Evolutionary conservation across 2,113 vertebrate species (phyloP).

Genomic region (Petrocephalus zakoni): DNA sequence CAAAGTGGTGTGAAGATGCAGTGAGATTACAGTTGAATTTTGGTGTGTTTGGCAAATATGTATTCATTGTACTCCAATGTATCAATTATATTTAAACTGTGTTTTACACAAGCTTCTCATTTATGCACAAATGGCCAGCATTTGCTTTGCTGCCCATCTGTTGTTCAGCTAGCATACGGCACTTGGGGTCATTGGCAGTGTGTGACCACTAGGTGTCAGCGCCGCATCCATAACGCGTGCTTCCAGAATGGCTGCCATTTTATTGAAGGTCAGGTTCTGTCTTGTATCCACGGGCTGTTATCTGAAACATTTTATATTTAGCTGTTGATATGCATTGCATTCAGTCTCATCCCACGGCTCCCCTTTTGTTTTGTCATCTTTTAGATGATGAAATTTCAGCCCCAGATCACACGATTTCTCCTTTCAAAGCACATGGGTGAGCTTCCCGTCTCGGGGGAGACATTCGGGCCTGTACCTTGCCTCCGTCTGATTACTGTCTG

Average conservation of each 20-base stretch:
- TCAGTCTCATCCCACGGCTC: conserved; percentile 31
- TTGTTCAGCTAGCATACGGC: not conserved
- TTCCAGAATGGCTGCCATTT: conserved; percentile 39
- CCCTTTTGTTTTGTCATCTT: not conserved
- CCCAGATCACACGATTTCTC: not conserved
- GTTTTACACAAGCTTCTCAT: not conserved
- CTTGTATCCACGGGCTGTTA: conserved; percentile 19
- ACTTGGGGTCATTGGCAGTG: not conserved
- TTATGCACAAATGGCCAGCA: not conserved
- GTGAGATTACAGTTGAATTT: not conserved
- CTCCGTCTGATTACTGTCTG: not conserved
- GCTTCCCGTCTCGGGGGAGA: not conserved
- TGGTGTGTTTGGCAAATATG: not conserved
- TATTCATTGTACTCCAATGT: too few species aligned
- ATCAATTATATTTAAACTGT: not conserved
- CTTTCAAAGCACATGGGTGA: not conserved
- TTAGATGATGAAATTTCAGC: not conserved
- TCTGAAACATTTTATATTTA: not conserved
- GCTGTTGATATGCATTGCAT: conserved; percentile 30
- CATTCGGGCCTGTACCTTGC: not conserved
- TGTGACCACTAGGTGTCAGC: conserved; percentile 56
- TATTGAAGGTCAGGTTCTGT: conserved; percentile 23
- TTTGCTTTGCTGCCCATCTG: not conserved
- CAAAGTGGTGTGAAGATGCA: not conserved
- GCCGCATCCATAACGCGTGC: conserved; percentile 29